Evolutionary conservation across 2,797 vertebrate genomes (phyloP).

Genomic region (Falco berigora): DNA sequence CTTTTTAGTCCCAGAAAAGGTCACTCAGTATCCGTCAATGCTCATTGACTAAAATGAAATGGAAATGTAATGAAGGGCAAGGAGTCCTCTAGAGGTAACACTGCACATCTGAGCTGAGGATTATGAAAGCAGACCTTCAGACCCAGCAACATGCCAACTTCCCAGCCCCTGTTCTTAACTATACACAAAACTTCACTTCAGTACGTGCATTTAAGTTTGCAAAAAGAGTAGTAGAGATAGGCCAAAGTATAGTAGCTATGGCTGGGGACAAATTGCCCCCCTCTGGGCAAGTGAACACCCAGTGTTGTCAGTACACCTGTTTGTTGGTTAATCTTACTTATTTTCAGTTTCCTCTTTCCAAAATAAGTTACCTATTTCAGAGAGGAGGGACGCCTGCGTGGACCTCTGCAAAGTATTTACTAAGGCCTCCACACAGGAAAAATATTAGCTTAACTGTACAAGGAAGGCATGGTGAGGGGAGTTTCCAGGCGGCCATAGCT

Average conservation of each 20-base stretch:
- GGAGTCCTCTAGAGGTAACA: neutral
- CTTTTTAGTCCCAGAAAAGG: neutral
- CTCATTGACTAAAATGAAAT: neutral
- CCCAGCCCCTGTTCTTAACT: neutral
- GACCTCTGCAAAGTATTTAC: neutral
- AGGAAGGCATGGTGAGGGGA: neutral
- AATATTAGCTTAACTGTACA: neutral
- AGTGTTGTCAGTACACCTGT: neutral
- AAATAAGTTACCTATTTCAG: neutral
- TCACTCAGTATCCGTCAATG: neutral
- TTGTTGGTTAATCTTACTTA: neutral
- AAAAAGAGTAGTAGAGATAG: neutral
- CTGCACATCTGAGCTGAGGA: neutral
- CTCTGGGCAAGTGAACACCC: neutral
- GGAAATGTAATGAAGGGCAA: neutral
- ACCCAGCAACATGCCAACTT: neutral
- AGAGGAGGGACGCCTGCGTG: neutral
- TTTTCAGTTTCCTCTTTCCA: neutral
- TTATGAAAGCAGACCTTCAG: neutral
- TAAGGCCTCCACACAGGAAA: neutral
- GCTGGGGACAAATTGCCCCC: neutral
- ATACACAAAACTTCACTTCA: neutral
- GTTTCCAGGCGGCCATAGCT: neutral
- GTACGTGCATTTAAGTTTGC: neutral
- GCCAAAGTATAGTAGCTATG: neutral